A percentile compares a stretch with the other conserved stretches of the same genome.
phyloP scores from a whole-genome alignment of 2,888 invertebrate genomes.

The Pinctada fucata region DNA sequence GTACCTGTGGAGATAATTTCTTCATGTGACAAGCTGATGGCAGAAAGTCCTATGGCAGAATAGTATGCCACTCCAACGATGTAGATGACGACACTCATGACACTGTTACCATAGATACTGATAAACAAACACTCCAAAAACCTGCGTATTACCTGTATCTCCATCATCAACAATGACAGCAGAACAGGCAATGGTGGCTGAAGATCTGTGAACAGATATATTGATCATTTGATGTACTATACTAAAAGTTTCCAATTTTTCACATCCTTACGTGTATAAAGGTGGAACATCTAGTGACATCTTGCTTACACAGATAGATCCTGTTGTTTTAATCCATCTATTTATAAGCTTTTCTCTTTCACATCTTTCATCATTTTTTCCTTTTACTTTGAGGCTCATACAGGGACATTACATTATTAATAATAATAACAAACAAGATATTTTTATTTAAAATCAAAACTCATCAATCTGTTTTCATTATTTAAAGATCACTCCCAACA shows the following conservation, averaged over 20 bases:
- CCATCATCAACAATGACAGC: conserved; percentile 55
- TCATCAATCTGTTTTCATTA: no score
- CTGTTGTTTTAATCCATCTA: conserved; percentile 2
- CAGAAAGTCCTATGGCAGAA: conserved; percentile 45
- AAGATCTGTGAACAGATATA: conserved; percentile 17
- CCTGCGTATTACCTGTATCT: conserved; percentile 59
- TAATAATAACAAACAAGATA: no score
- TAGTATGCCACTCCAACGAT: conserved; percentile 66
- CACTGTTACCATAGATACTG: conserved; percentile 66
- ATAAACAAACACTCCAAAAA: conserved; percentile 65
- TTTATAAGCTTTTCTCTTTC: not conserved
- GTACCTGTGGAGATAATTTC: not conserved
- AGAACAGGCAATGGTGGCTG: conserved; percentile 33
- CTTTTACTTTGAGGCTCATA: no score
- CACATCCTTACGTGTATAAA: not conserved
- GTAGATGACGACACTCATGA: conserved; percentile 69
- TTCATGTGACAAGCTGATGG: conserved; percentile 41
- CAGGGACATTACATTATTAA: no score
- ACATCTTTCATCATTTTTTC: no score
- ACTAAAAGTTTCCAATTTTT: no score
- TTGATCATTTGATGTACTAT: no score
- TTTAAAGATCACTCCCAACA: no score
- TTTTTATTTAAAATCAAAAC: no score
- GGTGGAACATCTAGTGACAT: not conserved
- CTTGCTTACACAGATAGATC: not conserved